Base-by-base conservation (phyloP, 2,797 vertebrate genomes). In the Poeciliopsis infans region DNA sequence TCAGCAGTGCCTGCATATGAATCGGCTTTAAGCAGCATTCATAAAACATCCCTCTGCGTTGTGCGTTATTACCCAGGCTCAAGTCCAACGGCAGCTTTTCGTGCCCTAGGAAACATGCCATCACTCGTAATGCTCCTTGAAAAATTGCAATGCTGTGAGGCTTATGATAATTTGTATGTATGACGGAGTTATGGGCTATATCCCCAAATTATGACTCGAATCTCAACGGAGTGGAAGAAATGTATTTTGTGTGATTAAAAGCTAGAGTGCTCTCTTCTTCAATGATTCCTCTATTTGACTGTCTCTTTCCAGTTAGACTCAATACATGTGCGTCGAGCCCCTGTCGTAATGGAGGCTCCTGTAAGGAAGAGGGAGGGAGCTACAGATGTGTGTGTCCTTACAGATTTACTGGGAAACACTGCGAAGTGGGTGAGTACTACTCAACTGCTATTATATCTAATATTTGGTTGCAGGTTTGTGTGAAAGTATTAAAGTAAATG, bases 261-360 rank as follows among this genome's bases (percentile, higher is more conserved):
- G 49, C 66, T 46, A 3, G 57, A 74, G 53, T 57, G 28, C 51
- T 73, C 43, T 74, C 68, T 75, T 41, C 77, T 76, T 91, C 36
- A 91, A 87, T 51, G 86, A 88, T 88, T 88, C 78, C 73, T 77
- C 16, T 61, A 73, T 80, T 71, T 83, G 28, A 69, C 39, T 87
- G 72, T 79, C 85, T 90, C 85, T 83, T 85, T 93, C 87, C 96
- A 99, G 98, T 97, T 90, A 97, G 96, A 93, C 96, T 97, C 12
- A 97, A 96, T 91, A 96, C 96, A 64, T 99, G 98, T 94, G 97
- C 97, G 78, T 92, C 96, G 0, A 96, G 94, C 73, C 98, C 97
- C 78, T 99, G 98, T 79, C 97, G 98, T 83, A 99, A 99, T 0
- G 98, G 98, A 76, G 98, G 98, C 83, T 98, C 98, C 2, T 99